A percentile compares a stretch with the other conserved stretches of the same genome.
phyloP scores from a whole-genome alignment of 1,140 invertebrate species.

The Pantala flavescens region DNA sequence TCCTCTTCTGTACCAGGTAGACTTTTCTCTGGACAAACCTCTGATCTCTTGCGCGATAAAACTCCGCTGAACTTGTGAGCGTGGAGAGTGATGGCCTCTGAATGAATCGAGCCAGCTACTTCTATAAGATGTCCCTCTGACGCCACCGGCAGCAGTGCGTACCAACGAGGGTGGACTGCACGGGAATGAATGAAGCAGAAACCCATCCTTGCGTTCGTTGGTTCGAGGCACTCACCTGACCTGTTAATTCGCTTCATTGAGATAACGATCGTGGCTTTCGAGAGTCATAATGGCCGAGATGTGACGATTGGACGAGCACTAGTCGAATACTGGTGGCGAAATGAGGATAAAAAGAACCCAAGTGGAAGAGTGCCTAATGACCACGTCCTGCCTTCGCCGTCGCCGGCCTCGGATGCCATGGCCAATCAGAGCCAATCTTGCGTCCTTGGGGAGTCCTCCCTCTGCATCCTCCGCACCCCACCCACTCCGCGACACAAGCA shows the following conservation, averaged over 20 bases:
- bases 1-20: not conserved
- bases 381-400: conserved; percentile 1
- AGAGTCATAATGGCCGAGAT: not conserved
- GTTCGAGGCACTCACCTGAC: too few relatives aligned
- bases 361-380: conserved; percentile 1
- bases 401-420: not conserved
- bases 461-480: conserved; percentile 1
- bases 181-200: too few relatives aligned
- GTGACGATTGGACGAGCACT: not conserved
- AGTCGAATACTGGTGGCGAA: not conserved
- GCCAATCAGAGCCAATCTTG: conserved; percentile 7
- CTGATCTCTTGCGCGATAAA: not conserved
- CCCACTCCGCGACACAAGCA: conserved; percentile 1
- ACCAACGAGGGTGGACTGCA: too few relatives aligned
- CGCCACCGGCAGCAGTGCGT: too few relatives aligned
- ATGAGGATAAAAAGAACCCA: not conserved
- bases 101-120: too few relatives aligned
- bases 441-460: not conserved
- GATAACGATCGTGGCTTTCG: too few relatives aligned
- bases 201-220: too few relatives aligned
- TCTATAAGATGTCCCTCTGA: too few relatives aligned
- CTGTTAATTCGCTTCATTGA: too few relatives aligned
- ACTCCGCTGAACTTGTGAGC: too few relatives aligned
- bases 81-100: too few relatives aligned
- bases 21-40: not conserved